These are phyloP conservation scores for Fissipunctia ypsillon DNA, from an alignment of 2,888 invertebrate genomes.

Conservation along the genomic window DNA sequence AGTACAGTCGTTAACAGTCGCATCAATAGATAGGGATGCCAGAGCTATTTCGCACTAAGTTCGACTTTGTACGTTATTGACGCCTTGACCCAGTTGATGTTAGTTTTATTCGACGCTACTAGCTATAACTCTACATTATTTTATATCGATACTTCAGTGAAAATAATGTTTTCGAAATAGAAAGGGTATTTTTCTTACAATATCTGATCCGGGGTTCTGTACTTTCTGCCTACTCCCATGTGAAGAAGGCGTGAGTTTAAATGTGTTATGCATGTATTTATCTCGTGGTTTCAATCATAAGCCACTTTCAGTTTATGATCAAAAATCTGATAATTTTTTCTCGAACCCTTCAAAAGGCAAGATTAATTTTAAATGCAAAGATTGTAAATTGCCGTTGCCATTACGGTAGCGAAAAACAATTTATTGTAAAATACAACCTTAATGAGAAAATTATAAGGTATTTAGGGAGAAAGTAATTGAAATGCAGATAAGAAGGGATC, in stretches of 20 bases:
- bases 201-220: background rate
- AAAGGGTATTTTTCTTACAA: background rate
- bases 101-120: conserved; percentile 14
- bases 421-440: conserved; percentile 10
- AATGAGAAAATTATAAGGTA: conserved; percentile 30
- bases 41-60: conserved; percentile 36
- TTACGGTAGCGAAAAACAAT: background rate
- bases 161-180: background rate
- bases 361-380: conserved; percentile 4
- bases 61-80: conserved; percentile 42
- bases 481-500: conserved; percentile 16
- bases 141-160: background rate
- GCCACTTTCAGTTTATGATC: too few species aligned
- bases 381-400: background rate
- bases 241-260: background rate
- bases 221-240: background rate
- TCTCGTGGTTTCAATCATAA: background rate
- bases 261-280: background rate
- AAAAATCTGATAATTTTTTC: background rate
- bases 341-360: background rate
- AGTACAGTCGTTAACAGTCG: conserved; percentile 38
- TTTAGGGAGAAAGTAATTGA: conserved; percentile 16
- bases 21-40: conserved; percentile 44
- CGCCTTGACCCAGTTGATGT: conserved; percentile 58
- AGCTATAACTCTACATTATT: conserved; percentile 18